Evolutionary conservation across 1,140 invertebrate species (phyloP).

Genomic region (Brachionus rotundiformis): DNA sequence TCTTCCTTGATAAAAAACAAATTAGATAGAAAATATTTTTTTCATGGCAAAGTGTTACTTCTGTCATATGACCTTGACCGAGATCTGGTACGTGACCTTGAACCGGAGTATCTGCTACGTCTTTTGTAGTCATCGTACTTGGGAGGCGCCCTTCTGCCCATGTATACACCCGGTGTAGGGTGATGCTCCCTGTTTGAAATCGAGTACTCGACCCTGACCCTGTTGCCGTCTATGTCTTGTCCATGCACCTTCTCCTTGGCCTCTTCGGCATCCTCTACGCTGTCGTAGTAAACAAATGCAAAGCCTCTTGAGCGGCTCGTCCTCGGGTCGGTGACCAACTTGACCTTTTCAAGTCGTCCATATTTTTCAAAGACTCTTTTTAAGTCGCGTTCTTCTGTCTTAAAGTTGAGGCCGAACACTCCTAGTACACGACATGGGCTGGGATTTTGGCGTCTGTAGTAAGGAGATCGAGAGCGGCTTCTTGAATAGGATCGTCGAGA

Average conservation of each 20-base stretch:
- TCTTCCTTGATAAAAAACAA: constrained; percentile 13
- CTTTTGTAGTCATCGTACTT: background rate
- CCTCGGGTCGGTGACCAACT: constrained; percentile 92
- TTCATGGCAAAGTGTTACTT: background rate
- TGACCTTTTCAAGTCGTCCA: constrained; percentile 86
- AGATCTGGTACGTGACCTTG: background rate
- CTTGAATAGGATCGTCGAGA: background rate
- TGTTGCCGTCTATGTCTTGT: constrained; percentile 87
- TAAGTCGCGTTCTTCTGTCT: constrained; percentile 88
- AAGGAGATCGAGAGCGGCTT: constrained; percentile 1
- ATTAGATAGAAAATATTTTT: background rate
- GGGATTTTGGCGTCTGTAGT: constrained; percentile 71
- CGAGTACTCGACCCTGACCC: constrained; percentile 91
- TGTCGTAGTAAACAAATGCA: constrained; percentile 92
- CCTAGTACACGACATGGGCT: constrained; percentile 84
- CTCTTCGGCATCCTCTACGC: constrained; percentile 82
- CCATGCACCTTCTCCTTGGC: constrained; percentile 91
- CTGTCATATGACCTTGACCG: constrained; percentile 31
- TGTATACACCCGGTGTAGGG: constrained; percentile 94
- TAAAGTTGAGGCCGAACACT: constrained; percentile 87
- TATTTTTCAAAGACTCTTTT: constrained; percentile 88
- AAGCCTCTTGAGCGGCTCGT: constrained; percentile 89
- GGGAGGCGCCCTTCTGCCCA: constrained; percentile 72
- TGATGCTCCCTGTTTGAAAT: constrained; percentile 95
- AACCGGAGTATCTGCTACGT: background rate